Evolutionary conservation across 2,888 invertebrate species (phyloP), one percentile per base, ranked within the genome.

Genomic region (Agrochola litura): DNA sequence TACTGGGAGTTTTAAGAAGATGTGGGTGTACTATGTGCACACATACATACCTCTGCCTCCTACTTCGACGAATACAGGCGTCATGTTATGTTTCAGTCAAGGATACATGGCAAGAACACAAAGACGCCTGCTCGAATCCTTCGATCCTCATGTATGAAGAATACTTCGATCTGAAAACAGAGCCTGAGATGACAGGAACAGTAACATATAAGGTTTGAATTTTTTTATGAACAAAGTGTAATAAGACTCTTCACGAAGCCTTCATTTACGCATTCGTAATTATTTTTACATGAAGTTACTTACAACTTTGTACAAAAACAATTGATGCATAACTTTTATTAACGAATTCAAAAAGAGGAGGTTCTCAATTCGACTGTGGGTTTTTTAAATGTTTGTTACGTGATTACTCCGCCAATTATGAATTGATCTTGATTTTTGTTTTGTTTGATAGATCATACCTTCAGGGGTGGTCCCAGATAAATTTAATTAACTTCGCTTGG

Each of bases 81-180:
- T 25, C 19, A 65, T 46, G 19, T 46, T 46, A 43, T 65, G 14
- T 49, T 82, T 64, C 70, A 84, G 84, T 85, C 69, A 16, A 65
- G 5, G 8, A 56, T 0, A 10, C 9, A 0, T 63, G 19, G 54
- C 2, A 46, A 12, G 14, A 22, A 19, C 14, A 16, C 16, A 2
- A 43, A 0, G 22, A 12, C 0, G 14, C 63, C 4, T 76, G 76
- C 25, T 8, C 14, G 14, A 0, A 9, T 3, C 9, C 46, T 10
- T n/a, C 25, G 61, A 52, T 0, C 41, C 8, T 5, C 25, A 43
- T 74, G 6, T 74, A 74, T 49, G 16, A 5, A 2, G 74, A 76
- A 8, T 2, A 0, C 10, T 56, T 77, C 46, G 10, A 49, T 10
- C 6, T 77, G 37, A 54, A 16, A 3, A 16, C 37, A 5, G 0